Conservation (phyloP, 2,797 vertebrate species). For the Chaetophractus vellerosus region DNA sequence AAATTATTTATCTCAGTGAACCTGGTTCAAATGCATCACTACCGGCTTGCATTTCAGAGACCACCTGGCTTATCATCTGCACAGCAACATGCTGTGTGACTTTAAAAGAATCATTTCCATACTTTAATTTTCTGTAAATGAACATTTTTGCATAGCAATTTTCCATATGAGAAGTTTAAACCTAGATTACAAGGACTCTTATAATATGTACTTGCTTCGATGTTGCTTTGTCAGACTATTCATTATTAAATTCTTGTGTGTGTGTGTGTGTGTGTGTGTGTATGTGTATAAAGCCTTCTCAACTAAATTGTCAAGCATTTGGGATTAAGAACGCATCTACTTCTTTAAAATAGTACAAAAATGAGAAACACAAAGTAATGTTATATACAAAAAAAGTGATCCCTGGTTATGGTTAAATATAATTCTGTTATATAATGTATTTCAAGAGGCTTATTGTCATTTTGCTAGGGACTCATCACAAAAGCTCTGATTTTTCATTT, state of each 20-base stretch:
- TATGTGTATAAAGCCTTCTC: neutral
- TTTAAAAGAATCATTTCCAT: slow-evolving; percentile 49
- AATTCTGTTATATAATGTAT: neutral
- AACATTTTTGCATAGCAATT: slow-evolving; percentile 32
- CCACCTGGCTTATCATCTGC: slow-evolving; percentile 50
- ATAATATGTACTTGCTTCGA: neutral
- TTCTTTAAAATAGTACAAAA: slow-evolving; percentile 36
- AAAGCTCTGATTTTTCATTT: slow-evolving; percentile 50
- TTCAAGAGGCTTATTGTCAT: neutral
- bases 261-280: neutral
- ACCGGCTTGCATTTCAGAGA: slow-evolving; percentile 29
- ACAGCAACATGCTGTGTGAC: slow-evolving; percentile 39
- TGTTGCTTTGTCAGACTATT: neutral
- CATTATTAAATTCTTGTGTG: slow-evolving; percentile 49
- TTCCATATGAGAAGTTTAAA: slow-evolving; percentile 20
- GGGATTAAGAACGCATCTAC: slow-evolving; percentile 12
- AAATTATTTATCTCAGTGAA: slow-evolving; percentile 66
- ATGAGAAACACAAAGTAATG: neutral
- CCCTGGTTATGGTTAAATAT: slow-evolving; percentile 26
- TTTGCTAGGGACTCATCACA: neutral
- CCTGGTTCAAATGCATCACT: neutral
- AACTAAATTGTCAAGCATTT: slow-evolving; percentile 23
- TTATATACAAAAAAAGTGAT: neutral
- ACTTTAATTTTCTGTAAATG: slow-evolving; percentile 52
- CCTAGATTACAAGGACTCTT: slow-evolving; percentile 25